Conservation (phyloP, 1,140 invertebrate species). For the Brachionus koreanus region DNA sequence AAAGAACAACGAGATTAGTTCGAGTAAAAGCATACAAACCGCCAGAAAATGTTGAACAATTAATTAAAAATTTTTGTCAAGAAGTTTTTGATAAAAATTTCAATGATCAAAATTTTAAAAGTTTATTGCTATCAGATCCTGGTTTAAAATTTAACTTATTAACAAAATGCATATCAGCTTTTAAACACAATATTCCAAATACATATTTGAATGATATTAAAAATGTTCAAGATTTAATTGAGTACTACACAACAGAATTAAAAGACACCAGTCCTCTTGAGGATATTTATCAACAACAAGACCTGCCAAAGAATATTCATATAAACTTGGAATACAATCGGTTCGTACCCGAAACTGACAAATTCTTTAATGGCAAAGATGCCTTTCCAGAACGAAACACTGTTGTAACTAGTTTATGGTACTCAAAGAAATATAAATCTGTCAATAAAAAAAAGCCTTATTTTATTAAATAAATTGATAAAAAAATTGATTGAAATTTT, state of each 20-base stretch:
- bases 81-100: neutral
- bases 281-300: slow-evolving; percentile 4
- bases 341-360: slow-evolving; percentile 22
- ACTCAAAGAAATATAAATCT: slow-evolving; percentile 42
- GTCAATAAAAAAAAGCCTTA: slow-evolving; percentile 38
- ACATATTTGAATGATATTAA: neutral
- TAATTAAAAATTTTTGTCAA: slow-evolving; percentile 27
- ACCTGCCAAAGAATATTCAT: slow-evolving; percentile 28
- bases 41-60: neutral
- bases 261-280: slow-evolving; percentile 41
- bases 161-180: neutral
- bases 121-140: neutral
- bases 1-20: slow-evolving; percentile 27
- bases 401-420: slow-evolving; percentile 39
- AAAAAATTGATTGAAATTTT: neutral
- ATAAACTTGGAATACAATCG: slow-evolving; percentile 42
- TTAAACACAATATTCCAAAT: slow-evolving; percentile 37
- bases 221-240: slow-evolving; percentile 6
- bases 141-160: slow-evolving; percentile 12
- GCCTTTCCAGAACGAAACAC: slow-evolving; percentile 45
- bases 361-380: slow-evolving; percentile 32
- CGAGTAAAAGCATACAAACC: slow-evolving; percentile 41
- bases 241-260: neutral
- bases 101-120: slow-evolving; percentile 3
- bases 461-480: slow-evolving; percentile 5